Evolutionary conservation across 2,888 invertebrate species (phyloP).

Genomic region (Melinaea marsaeus): DNA sequence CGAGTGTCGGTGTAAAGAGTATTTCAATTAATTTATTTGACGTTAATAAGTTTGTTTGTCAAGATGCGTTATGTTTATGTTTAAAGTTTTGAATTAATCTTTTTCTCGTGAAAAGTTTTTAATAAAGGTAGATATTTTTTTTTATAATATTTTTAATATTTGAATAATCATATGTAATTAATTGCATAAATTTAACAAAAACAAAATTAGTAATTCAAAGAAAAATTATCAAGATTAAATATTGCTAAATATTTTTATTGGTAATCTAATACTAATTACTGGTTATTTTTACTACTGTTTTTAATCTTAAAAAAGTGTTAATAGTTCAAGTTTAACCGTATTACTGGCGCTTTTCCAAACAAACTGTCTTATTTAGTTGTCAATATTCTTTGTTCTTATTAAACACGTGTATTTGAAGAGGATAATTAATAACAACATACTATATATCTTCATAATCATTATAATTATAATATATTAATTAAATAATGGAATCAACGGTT

Average conservation of each 20-base stretch:
- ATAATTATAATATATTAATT: no score
- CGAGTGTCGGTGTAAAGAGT: constrained; percentile 11
- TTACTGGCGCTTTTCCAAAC: constrained; percentile 29
- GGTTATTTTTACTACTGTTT: constrained; percentile 25
- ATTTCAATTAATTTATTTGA: constrained; percentile 28
- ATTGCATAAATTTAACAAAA: no score
- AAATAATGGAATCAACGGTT: no score
- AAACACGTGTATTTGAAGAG: no score
- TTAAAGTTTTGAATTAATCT: constrained; percentile 31
- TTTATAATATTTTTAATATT: no score
- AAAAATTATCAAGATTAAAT: no score
- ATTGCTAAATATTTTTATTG: no score
- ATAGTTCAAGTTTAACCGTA: constrained; percentile 17
- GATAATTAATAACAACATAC: no score
- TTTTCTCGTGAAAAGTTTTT: constrained; percentile 5
- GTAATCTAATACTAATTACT: constrained; percentile 14
- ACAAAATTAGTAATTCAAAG: no score
- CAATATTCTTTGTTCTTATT: not conserved
- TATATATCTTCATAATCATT: no score
- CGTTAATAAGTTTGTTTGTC: constrained; percentile 40
- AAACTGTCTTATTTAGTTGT: constrained; percentile 9
- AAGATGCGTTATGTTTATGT: constrained; percentile 39
- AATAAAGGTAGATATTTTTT: not conserved
- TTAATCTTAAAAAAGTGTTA: constrained; percentile 13
- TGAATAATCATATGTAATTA: no score